Evolutionary conservation across 2,113 vertebrate genomes (phyloP).

Genomic region (Vidua chalybeata): DNA sequence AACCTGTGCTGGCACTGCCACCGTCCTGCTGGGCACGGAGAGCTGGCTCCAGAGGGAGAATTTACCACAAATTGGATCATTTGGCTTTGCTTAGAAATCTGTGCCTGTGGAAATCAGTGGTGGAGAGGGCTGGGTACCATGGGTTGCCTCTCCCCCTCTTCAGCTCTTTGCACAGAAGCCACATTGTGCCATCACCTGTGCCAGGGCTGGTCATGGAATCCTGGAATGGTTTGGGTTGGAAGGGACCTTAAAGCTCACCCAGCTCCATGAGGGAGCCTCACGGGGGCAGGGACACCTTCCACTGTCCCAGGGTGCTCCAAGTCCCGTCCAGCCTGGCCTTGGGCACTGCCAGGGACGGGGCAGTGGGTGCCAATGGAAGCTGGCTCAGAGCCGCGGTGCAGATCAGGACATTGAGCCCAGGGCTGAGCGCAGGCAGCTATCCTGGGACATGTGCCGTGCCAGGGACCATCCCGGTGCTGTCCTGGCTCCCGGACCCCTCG

Average conservation of each 20-base stretch:
- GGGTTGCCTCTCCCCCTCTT: not conserved
- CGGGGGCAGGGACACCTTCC: not conserved
- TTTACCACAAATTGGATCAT: fast-evolving
- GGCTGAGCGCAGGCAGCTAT: not conserved
- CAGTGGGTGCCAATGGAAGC: fast-evolving
- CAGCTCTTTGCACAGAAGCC: not conserved
- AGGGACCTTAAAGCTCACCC: not conserved
- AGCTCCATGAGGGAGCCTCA: not conserved
- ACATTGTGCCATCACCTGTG: not conserved
- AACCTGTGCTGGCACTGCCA: fast-evolving
- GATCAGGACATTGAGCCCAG: fast-evolving
- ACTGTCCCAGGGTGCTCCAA: not conserved
- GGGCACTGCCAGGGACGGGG: fast-evolving
- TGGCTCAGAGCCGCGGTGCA: fast-evolving
- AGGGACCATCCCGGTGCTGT: fast-evolving
- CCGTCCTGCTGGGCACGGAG: fast-evolving
- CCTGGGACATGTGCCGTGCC: fast-evolving
- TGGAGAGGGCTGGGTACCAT: not conserved
- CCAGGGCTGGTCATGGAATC: not conserved
- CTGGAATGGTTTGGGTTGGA: not conserved
- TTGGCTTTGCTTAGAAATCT: not conserved
- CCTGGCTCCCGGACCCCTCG: not conserved
- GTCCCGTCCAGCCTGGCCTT: not conserved
- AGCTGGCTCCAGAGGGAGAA: not conserved
- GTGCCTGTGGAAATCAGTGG: fast-evolving